Evolutionary conservation across 1,140 invertebrate species (phyloP).

Genomic region (Drosophila subobscura): DNA sequence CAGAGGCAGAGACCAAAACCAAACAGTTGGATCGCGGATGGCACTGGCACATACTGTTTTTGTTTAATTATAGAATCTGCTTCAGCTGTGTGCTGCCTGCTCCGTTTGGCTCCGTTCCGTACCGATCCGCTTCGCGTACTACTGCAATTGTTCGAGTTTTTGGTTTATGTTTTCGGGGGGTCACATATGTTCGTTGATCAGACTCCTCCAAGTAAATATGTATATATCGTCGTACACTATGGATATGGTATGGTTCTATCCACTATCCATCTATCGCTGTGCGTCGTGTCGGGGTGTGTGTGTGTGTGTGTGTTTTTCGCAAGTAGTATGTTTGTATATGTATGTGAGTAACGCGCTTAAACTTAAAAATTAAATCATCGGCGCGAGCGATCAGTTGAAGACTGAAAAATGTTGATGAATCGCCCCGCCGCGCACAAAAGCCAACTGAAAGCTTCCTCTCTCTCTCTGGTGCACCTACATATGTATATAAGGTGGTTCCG

Average conservation of each 20-base stretch:
- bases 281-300: constrained; percentile 38
- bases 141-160: constrained; percentile 4
- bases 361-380: constrained; percentile 83
- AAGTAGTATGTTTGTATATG: constrained; percentile 36
- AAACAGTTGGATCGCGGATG: constrained; percentile 13
- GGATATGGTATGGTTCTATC: neutral
- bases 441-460: constrained; percentile 50
- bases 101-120: too few relatives aligned
- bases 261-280: constrained; percentile 45
- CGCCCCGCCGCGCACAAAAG: constrained; percentile 34
- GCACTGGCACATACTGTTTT: constrained; percentile 17
- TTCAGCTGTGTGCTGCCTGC: too few relatives aligned
- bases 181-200: constrained; percentile 14
- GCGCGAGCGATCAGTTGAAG: constrained; percentile 79
- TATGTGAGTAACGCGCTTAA: constrained; percentile 69
- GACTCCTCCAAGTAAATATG: too few relatives aligned
- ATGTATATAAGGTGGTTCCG: too few relatives aligned
- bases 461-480: neutral
- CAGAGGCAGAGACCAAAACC: constrained; percentile 15
- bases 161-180: constrained; percentile 22
- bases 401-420: constrained; percentile 72
- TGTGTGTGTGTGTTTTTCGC: constrained; percentile 13
- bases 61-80: constrained; percentile 8
- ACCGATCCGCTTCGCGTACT: too few relatives aligned
- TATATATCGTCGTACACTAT: too few relatives aligned